Percentiles rank a stretch among this genome's conserved stretches.
Evolutionary conservation across 2,888 invertebrate species (phyloP).

Genomic region (Tetanocera ferruginea): DNA sequence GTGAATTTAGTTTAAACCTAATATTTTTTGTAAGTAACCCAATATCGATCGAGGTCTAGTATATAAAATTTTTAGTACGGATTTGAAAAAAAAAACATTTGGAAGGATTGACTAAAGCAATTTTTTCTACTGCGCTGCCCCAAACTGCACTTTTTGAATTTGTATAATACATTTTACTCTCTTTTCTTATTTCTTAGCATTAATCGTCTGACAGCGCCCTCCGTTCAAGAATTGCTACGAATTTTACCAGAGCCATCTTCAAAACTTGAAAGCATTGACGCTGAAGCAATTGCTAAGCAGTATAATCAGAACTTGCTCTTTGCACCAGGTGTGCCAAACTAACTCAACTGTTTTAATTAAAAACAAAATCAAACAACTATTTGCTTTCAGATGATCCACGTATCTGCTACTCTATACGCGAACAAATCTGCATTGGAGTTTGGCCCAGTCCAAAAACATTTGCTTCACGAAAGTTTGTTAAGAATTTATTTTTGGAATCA

Average conservation of each 20-base stretch:
- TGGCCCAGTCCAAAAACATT: slow-evolving; percentile 85
- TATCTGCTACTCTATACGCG: slow-evolving; percentile 93
- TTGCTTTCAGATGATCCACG: slow-evolving; percentile 76
- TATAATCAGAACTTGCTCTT: slow-evolving; percentile 84
- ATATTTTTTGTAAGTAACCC: no score
- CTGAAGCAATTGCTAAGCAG: slow-evolving; percentile 69
- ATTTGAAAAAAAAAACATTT: no score
- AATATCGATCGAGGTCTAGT: no score
- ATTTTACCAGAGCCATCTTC: slow-evolving; percentile 57
- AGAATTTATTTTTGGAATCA: slow-evolving; percentile 83
- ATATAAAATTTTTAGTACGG: no score
- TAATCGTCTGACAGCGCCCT: slow-evolving; percentile 80
- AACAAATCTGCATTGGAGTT: slow-evolving; percentile 90
- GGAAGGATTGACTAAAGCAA: no score
- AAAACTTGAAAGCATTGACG: slow-evolving; percentile 50
- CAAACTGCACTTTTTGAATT: neutral
- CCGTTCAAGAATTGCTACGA: slow-evolving; percentile 77
- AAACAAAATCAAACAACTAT: neutral
- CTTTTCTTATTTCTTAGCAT: slow-evolving; percentile 71
- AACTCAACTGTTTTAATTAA: neutral
- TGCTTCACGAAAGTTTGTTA: slow-evolving; percentile 82
- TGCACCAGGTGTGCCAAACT: slow-evolving; percentile 73
- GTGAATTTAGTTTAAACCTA: neutral
- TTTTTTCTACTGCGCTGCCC: no score
- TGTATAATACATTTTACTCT: neutral